These are phyloP conservation scores for Channa argus DNA, from an alignment of 2,113 vertebrate genomes.

Conservation along the genomic window DNA sequence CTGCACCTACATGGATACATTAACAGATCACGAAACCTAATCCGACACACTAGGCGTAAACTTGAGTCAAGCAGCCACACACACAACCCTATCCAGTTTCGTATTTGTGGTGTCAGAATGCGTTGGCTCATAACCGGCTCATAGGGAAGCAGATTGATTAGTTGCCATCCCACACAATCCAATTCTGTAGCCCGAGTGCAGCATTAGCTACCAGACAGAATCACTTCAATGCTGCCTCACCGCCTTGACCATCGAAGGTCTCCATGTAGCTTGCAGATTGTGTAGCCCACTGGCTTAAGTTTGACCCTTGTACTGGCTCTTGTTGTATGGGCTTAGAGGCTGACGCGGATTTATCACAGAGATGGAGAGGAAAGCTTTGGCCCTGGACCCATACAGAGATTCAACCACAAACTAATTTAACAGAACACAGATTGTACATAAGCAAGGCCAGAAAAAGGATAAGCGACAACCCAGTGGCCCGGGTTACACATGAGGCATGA, in stretches of 20 bases:
- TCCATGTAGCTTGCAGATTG: constrained; percentile 13
- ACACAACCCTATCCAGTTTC: constrained; percentile 52
- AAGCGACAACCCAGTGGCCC: background rate
- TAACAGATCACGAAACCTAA: constrained; percentile 56
- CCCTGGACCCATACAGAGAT: background rate
- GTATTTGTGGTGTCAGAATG: constrained; percentile 33
- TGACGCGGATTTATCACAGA: constrained; percentile 29
- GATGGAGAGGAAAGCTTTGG: constrained; percentile 5
- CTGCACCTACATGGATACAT: constrained; percentile 27
- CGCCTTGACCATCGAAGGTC: constrained; percentile 16
- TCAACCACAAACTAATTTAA: background rate
- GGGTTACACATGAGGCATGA: background rate
- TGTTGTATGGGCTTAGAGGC: constrained; percentile 19
- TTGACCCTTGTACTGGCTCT: constrained; percentile 29
- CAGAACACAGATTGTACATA: background rate
- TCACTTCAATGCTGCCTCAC: constrained; percentile 27
- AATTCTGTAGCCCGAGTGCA: constrained; percentile 47
- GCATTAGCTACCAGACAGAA: constrained; percentile 44
- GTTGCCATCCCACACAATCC: constrained; percentile 54
- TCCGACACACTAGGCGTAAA: constrained; percentile 62
- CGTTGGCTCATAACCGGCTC: constrained; percentile 35
- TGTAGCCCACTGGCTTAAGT: constrained; percentile 36
- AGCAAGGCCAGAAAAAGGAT: background rate
- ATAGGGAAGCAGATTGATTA: constrained; percentile 62
- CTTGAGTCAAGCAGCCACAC: constrained; percentile 46